These are phyloP conservation scores for Phaedon cochleariae DNA, from an alignment of 2,888 invertebrate species.

Conservation along the genomic window DNA sequence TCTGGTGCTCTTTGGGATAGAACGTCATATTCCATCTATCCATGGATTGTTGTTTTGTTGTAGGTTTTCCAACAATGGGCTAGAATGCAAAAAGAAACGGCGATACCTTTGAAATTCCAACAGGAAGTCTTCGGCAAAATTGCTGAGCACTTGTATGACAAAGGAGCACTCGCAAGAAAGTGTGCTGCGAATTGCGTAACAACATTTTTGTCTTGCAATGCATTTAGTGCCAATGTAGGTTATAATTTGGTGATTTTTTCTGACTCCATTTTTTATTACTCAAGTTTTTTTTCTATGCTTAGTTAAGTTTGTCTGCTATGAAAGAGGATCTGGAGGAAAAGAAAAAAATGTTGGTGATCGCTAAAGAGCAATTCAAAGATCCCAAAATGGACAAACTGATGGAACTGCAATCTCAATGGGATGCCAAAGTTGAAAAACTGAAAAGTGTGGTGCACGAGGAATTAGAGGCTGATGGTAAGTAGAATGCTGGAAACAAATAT, in stretches of 20 bases:
- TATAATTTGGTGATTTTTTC: conserved; percentile 1
- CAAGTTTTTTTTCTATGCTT: conserved; percentile 41
- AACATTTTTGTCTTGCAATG: conserved; percentile 84
- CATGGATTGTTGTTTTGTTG: too few relatives aligned
- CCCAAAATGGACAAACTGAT: conserved; percentile 63
- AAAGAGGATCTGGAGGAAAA: conserved; percentile 70
- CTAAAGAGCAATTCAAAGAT: conserved; percentile 68
- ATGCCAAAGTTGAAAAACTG: conserved; percentile 65
- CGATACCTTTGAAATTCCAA: conserved; percentile 79
- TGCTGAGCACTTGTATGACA: conserved; percentile 80
- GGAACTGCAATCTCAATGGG: conserved; percentile 64
- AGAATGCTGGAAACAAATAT: conserved; percentile 4
- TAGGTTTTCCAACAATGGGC: conserved; percentile 78
- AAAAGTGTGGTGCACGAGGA: conserved; percentile 64
- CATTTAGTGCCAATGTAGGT: conserved; percentile 79
- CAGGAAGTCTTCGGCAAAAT: conserved; percentile 72
- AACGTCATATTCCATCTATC: too few relatives aligned
- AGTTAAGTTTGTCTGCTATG: conserved; percentile 61
- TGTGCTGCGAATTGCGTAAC: conserved; percentile 81
- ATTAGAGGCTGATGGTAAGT: conserved; percentile 55
- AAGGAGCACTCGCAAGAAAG: conserved; percentile 85
- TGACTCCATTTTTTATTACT: neutral
- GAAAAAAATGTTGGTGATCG: conserved; percentile 49
- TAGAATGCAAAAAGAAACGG: conserved; percentile 78
- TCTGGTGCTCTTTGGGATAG: too few relatives aligned